Evolutionary conservation across 2,888 invertebrate species (phyloP), one percentile per base, ranked within the genome.

Genomic region (Chalcis sispes): DNA sequence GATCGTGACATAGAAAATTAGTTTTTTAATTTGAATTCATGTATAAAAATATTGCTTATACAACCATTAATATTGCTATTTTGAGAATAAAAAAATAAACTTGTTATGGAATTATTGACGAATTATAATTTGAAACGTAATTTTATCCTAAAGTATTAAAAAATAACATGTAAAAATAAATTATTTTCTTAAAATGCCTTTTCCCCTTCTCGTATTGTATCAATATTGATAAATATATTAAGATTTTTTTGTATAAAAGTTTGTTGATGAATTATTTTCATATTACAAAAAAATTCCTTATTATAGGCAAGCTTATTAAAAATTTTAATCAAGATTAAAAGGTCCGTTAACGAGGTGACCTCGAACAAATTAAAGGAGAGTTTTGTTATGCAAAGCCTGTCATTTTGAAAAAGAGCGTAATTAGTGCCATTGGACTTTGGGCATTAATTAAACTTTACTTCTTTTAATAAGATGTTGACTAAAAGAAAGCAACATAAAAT

Each of bases 291-390:
- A 46, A 46, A 10, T 15, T 2, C n/a, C 2, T 46, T 13, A 46
- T 46, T 15, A 2, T 46, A 46, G 15, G n/a, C 13, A 13, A 46
- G 46, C 8, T 46, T 2, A 18, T 13, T 56, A 2, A 56, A 59
- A 59, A 40, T 25, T 61, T 42, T 40, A 50, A 32, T 20, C 7
- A 20, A 65, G 50, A 65, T 4, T 40, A 66, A 13, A 54, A 36
- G 32, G 23, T 29, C 7, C 15, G 15, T 50, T 70, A 40, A 50
- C 40, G 50, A 46, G 70, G 20, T 23, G 61, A 40, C 59, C n/a
- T 61, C 25, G 25, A 36, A 70, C 61, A 59, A 70, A 70, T 70
- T 59, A 70, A 61, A 70, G 70, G 50, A 32, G 23, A 25, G 23
- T 50, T 61, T 50, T 61, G 61, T 61, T 36, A 70, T 59, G 50